Percentiles rank a stretch among this genome's conserved stretches.
Conservation (phyloP, 2,113 vertebrate genomes). For the Eptesicus fuscus region DNA sequence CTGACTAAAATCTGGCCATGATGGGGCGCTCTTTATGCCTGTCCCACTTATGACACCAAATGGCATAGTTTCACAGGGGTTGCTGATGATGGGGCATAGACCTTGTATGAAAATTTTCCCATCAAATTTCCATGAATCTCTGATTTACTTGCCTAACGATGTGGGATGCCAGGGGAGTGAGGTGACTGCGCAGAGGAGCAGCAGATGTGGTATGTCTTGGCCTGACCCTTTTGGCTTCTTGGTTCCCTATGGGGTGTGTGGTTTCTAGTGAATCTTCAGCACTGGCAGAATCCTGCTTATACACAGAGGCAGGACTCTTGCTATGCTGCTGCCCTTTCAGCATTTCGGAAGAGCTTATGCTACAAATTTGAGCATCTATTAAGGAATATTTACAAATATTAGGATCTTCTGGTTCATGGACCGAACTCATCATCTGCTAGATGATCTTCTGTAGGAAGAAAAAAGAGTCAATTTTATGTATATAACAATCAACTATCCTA, state of each 20-base stretch:
- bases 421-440: background rate
- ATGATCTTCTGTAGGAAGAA: background rate
- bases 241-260: background rate
- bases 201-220: background rate
- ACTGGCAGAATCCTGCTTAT: background rate
- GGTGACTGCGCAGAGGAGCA: background rate
- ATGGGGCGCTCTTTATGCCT: too few relatives aligned
- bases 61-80: background rate
- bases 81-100: background rate
- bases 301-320: background rate
- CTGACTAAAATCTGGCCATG: background rate
- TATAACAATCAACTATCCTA: background rate
- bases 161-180: background rate
- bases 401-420: background rate
- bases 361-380: background rate
- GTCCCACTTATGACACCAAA: background rate
- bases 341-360: background rate
- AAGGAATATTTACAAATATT: background rate
- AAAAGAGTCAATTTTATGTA: background rate
- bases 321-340: background rate
- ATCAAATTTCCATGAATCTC: background rate
- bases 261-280: background rate
- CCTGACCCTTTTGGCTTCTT: background rate
- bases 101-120: background rate
- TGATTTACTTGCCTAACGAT: background rate